These are phyloP conservation scores for Eurypyga helias DNA, from an alignment of 2,113 vertebrate species.

Conservation along the genomic window DNA sequence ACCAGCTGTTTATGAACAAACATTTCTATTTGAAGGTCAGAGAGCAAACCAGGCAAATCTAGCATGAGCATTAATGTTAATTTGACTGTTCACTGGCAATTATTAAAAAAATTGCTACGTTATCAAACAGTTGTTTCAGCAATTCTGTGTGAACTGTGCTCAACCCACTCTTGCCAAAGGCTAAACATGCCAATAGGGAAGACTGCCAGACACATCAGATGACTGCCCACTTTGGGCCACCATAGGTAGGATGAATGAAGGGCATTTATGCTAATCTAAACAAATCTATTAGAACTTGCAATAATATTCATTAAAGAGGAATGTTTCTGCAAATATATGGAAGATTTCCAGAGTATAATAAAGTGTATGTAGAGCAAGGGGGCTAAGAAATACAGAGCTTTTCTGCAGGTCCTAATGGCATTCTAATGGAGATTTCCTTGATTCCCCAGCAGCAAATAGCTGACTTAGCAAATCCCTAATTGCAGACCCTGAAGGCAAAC, in stretches of 20 bases:
- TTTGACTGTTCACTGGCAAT: neutral
- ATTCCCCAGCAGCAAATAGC: conserved; percentile 43
- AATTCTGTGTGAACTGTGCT: neutral
- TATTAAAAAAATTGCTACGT: neutral
- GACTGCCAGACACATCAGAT: neutral
- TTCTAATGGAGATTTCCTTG: conserved; percentile 58
- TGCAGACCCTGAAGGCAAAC: conserved; percentile 57
- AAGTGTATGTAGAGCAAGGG: neutral
- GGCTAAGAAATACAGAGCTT: conserved; percentile 22
- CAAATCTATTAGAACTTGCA: neutral
- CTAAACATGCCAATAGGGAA: neutral
- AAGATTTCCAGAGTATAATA: neutral
- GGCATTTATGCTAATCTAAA: neutral
- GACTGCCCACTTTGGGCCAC: neutral
- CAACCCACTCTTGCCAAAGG: neutral
- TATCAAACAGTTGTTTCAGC: neutral
- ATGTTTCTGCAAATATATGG: conserved; percentile 13
- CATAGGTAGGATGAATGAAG: neutral
- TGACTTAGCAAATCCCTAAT: conserved; percentile 66
- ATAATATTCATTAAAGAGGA: conserved; percentile 4
- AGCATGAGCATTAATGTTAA: neutral
- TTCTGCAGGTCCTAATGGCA: conserved; percentile 46
- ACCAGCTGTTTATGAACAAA: conserved; percentile 27
- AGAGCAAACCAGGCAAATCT: neutral
- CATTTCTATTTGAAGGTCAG: conserved; percentile 16